Conservation (phyloP, 2,113 vertebrate genomes). For the Zosterops pallidus region DNA sequence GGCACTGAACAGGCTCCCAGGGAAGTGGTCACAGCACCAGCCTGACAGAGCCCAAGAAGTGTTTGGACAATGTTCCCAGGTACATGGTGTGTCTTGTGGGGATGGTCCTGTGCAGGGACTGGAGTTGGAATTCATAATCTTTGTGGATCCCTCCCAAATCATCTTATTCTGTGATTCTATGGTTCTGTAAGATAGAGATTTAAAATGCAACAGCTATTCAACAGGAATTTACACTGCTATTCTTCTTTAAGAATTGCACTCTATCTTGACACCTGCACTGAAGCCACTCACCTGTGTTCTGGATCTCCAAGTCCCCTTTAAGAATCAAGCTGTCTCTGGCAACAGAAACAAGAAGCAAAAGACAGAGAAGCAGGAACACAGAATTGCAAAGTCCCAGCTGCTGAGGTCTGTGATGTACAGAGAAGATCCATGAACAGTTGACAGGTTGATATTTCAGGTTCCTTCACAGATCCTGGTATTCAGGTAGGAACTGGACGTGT, state of each 20-base stretch:
- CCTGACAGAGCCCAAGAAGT: neutral
- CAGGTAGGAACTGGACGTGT: neutral
- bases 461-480: neutral
- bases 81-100: neutral
- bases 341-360: neutral
- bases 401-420: neutral
- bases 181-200: neutral
- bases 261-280: neutral
- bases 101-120: rapidly evolving
- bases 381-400: neutral
- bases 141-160: neutral
- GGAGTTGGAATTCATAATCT: neutral
- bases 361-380: neutral
- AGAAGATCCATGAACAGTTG: neutral
- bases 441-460: neutral
- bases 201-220: neutral
- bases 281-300: neutral
- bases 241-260: neutral
- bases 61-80: neutral
- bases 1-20: neutral
- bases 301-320: neutral
- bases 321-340: neutral
- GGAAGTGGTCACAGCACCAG: neutral
- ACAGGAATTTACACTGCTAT: neutral
- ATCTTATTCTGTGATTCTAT: neutral